Percentiles rank a stretch among this genome's conserved stretches.
These are phyloP conservation scores for Phodopus roborovskii DNA, from an alignment of 2,113 vertebrate genomes.

Conservation along the genomic window DNA sequence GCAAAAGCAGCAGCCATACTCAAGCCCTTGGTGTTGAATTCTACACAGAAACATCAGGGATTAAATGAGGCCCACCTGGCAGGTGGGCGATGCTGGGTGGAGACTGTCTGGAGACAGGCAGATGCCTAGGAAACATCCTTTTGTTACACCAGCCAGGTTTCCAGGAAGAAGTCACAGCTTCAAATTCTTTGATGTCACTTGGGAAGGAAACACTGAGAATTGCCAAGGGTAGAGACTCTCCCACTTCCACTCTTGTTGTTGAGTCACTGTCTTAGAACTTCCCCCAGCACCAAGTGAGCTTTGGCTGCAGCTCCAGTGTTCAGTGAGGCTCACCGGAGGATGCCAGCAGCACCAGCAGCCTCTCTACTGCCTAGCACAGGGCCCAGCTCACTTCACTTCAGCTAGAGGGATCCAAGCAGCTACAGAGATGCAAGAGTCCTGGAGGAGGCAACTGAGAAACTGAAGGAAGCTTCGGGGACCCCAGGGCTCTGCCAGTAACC, in stretches of 20 bases:
- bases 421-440: background rate
- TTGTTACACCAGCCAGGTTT: background rate
- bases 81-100: no score
- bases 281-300: background rate
- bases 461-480: background rate
- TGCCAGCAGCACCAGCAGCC: background rate
- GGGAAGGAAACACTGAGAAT: slow-evolving; percentile 52
- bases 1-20: background rate
- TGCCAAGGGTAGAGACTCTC: background rate
- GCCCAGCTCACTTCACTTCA: background rate
- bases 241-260: background rate
- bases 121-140: background rate
- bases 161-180: slow-evolving; percentile 22
- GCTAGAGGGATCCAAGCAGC: background rate
- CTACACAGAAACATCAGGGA: background rate
- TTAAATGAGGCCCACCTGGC: background rate
- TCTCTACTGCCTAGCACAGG: background rate
- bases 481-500: fast-evolving
- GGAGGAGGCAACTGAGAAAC: background rate
- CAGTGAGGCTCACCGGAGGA: background rate
- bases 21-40: background rate
- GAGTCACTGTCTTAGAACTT: background rate
- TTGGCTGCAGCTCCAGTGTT: background rate
- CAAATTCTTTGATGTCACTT: slow-evolving; percentile 24
- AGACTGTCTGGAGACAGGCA: background rate